Evolutionary conservation across 2,888 invertebrate species (phyloP).

Genomic region (Griposia aprilina): DNA sequence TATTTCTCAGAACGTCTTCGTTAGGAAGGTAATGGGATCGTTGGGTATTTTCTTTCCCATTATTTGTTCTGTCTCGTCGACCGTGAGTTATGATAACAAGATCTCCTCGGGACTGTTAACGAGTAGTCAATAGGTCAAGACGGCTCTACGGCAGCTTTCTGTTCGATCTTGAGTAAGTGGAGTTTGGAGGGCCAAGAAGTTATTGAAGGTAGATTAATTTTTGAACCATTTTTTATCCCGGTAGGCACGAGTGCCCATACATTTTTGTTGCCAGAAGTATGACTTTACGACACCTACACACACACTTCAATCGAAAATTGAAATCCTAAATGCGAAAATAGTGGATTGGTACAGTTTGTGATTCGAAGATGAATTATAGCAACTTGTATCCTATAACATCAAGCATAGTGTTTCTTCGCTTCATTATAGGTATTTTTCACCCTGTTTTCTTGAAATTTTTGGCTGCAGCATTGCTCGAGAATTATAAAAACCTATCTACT

Average conservation of each 20-base stretch:
- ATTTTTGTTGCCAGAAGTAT: background rate
- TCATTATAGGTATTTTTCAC: too few relatives aligned
- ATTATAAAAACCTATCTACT: too few relatives aligned
- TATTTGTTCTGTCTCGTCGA: slow-evolving; percentile 26
- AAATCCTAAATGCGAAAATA: background rate
- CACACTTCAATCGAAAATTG: background rate
- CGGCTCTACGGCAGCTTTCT: background rate
- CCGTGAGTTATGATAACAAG: slow-evolving; percentile 30
- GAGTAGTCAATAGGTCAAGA: slow-evolving; percentile 14
- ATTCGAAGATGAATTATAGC: too few relatives aligned
- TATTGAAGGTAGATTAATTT: slow-evolving; percentile 1
- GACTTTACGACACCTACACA: background rate
- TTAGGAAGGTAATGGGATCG: slow-evolving; percentile 15
- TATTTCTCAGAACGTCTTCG: slow-evolving; percentile 1
- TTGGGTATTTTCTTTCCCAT: slow-evolving; percentile 28
- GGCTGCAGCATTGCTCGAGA: too few relatives aligned
- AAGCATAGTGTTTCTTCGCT: too few relatives aligned
- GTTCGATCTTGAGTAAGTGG: background rate
- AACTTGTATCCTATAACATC: too few relatives aligned
- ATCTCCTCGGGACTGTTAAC: slow-evolving; percentile 10
- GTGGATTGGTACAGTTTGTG: background rate
- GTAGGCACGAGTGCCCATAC: background rate
- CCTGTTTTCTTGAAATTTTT: too few relatives aligned
- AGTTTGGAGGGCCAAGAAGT: slow-evolving; percentile 4
- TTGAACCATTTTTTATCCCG: background rate